Evolutionary conservation across 2,113 vertebrate genomes (phyloP).

Genomic region (Lepus americanus): DNA sequence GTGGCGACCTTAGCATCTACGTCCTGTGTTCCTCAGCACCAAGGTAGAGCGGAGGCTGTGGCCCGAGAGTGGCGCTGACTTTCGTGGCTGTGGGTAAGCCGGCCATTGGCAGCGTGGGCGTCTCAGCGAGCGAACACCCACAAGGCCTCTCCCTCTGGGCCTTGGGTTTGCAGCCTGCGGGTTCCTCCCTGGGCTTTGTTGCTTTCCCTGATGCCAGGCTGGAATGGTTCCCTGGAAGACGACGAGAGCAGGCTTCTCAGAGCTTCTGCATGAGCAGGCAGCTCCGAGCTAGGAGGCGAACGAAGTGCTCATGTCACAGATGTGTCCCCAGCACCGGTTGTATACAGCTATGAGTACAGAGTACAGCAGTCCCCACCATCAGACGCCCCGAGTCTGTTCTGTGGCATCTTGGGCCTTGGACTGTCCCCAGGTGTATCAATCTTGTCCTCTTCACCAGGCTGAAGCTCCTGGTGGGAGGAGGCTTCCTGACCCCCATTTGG

Average conservation of each 20-base stretch:
- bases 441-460: background rate
- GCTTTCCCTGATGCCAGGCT: conserved; percentile 46
- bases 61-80: background rate
- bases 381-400: background rate
- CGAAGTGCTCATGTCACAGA: background rate
- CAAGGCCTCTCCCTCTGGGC: background rate
- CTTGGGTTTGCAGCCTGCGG: background rate
- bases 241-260: background rate
- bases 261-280: background rate
- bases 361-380: background rate
- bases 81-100: background rate
- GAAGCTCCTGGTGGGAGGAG: background rate
- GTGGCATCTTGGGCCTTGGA: background rate
- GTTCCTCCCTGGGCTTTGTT: background rate
- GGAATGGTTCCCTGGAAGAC: conserved; percentile 36
- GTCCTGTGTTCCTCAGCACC: conserved; percentile 15
- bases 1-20: background rate
- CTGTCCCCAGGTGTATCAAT: background rate
- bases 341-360: background rate
- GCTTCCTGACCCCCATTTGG: background rate
- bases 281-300: background rate
- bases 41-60: background rate
- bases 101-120: background rate
- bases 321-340: background rate
- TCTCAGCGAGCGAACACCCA: background rate